Conservation (phyloP, 2,797 vertebrate species). For the Catamblyrhynchus diadema region DNA sequence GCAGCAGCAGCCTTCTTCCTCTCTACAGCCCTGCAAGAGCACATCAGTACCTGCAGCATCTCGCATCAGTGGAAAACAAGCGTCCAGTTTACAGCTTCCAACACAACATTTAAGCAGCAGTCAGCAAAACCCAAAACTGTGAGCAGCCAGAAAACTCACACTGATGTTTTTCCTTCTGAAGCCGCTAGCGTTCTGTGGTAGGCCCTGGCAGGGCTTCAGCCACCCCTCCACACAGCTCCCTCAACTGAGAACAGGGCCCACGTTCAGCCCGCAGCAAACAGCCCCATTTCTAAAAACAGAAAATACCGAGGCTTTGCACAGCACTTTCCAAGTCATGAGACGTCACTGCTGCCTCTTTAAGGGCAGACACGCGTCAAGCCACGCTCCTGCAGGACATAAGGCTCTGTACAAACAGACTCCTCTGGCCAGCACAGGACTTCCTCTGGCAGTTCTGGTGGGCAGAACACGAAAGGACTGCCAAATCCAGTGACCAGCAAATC, state of each 20-base stretch:
- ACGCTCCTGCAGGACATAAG: constrained; percentile 61
- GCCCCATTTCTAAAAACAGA: not conserved
- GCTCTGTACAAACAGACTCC: constrained; percentile 70
- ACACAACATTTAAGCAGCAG: not conserved
- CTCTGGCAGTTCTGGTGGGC: constrained; percentile 72
- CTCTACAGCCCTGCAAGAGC: not conserved
- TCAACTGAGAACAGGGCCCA: not conserved
- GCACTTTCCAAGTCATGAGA: not conserved
- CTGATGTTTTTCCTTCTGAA: not conserved
- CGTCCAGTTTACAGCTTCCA: not conserved
- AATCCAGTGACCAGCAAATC: constrained; percentile 74
- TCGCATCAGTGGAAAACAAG: not conserved
- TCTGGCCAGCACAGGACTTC: constrained; percentile 76
- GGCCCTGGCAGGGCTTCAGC: constrained; percentile 17
- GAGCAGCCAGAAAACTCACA: not conserved
- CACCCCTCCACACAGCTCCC: not conserved
- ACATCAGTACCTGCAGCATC: not conserved
- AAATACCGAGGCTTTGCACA: not conserved
- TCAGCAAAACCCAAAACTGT: not conserved
- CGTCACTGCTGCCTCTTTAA: constrained; percentile 66
- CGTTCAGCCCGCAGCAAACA: not conserved
- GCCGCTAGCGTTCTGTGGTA: not conserved
- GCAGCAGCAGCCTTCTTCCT: not conserved
- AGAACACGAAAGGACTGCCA: constrained; percentile 67
- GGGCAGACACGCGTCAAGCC: constrained; percentile 22